Evolutionary conservation across 2,113 vertebrate species (phyloP).

Genomic region (Nycticebus coucang): DNA sequence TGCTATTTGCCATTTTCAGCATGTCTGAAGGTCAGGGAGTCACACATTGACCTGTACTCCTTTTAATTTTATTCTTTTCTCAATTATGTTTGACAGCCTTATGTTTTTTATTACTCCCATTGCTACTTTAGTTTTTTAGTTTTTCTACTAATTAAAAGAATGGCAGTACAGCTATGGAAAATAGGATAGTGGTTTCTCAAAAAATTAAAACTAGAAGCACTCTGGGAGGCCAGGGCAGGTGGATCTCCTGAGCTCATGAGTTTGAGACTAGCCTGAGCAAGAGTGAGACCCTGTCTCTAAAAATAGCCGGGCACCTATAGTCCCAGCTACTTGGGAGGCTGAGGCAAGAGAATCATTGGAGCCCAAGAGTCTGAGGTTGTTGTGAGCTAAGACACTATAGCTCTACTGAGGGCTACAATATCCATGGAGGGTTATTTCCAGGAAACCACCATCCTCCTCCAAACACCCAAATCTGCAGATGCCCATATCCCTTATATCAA

Average conservation of each 20-base stretch:
- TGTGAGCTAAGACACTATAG: no score
- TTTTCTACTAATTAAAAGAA: constrained; percentile 1
- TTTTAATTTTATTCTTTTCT: neutral
- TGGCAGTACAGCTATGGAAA: neutral
- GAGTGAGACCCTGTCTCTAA: no score
- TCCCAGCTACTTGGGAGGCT: no score
- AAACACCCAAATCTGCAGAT: neutral
- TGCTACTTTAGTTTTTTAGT: neutral
- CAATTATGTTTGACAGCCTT: constrained; percentile 28
- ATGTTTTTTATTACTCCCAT: neutral
- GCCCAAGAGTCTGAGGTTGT: no score
- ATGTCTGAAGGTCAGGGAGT: neutral
- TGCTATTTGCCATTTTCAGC: neutral
- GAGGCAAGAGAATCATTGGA: no score
- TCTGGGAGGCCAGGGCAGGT: no score
- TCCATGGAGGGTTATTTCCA: neutral
- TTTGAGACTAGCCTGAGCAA: no score
- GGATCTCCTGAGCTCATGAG: no score
- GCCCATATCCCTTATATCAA: neutral
- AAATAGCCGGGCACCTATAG: no score
- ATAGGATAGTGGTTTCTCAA: neutral
- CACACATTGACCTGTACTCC: neutral
- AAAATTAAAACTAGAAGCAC: neutral
- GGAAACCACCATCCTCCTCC: neutral
- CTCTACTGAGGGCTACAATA: neutral